A percentile compares a stretch with the other conserved stretches of the same genome.
Conservation (phyloP, 2,888 invertebrate genomes). For the Sinopyrophorus schimmeli region DNA sequence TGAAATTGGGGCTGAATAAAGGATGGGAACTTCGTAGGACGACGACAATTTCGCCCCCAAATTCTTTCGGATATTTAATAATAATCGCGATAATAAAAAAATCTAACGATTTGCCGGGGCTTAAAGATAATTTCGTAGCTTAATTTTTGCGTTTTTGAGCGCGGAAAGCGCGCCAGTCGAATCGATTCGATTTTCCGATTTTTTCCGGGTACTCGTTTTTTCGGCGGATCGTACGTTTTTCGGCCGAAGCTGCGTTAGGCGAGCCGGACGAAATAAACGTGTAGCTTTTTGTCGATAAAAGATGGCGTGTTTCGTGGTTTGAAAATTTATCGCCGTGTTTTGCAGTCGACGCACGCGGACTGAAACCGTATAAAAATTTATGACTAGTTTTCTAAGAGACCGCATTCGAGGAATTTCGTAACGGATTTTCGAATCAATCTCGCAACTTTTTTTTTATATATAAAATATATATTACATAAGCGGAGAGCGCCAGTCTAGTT, state of each 20-base stretch:
- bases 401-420: conserved; percentile 33
- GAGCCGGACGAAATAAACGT: no score
- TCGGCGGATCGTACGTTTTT: no score
- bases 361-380: conserved; percentile 46
- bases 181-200: no score
- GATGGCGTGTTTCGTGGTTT: no score
- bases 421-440: conserved; percentile 34
- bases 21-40: conserved; percentile 23
- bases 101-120: not conserved
- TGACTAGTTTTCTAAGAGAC: conserved; percentile 38
- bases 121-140: no score
- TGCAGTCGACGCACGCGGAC: conserved; percentile 42
- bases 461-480: no score
- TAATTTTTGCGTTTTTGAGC: no score
- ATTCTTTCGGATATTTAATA: conserved; percentile 22
- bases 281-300: no score
- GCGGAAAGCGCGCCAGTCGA: no score
- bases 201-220: no score
- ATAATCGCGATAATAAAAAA: no score
- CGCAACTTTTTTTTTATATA: conserved; percentile 26
- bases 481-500: conserved; percentile 24
- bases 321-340: conserved; percentile 43
- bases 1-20: conserved; percentile 24
- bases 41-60: conserved; percentile 15
- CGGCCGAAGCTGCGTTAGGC: no score